phyloP scores from a whole-genome alignment of 2,113 vertebrate species.

The Circaetus cinerascens region DNA sequence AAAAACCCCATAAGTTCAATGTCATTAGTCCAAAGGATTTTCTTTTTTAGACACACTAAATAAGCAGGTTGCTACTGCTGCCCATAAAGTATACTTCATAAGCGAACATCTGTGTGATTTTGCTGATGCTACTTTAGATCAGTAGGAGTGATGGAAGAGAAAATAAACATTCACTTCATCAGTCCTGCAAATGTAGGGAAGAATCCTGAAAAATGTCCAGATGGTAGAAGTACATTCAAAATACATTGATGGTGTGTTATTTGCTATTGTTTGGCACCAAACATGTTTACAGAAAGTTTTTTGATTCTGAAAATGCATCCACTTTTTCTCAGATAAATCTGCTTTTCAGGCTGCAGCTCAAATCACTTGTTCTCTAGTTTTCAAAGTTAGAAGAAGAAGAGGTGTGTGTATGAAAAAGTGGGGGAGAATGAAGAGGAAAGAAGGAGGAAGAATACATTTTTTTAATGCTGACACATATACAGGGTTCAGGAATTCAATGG shows the following conservation, averaged over 20 bases:
- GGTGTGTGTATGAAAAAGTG: background rate
- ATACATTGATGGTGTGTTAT: background rate
- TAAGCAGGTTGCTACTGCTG: background rate
- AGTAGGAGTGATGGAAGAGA: background rate
- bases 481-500: background rate
- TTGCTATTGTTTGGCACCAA: slow-evolving; percentile 1
- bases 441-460: background rate
- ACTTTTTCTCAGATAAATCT: background rate
- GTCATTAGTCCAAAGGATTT: slow-evolving; percentile 32
- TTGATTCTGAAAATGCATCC: background rate
- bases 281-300: background rate
- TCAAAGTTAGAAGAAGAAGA: background rate
- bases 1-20: slow-evolving; percentile 20
- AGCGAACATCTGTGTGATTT: background rate
- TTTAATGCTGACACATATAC: background rate
- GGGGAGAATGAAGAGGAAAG: background rate
- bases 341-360: background rate
- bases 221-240: background rate
- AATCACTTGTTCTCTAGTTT: background rate
- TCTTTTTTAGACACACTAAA: slow-evolving; percentile 21
- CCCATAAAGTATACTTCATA: background rate
- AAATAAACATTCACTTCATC: background rate
- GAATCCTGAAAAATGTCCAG: background rate
- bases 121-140: background rate
- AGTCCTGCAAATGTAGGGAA: background rate